Percentiles rank a stretch among this genome's conserved stretches.
Conservation (phyloP, 2,888 invertebrate species). For the Blera fallax region DNA sequence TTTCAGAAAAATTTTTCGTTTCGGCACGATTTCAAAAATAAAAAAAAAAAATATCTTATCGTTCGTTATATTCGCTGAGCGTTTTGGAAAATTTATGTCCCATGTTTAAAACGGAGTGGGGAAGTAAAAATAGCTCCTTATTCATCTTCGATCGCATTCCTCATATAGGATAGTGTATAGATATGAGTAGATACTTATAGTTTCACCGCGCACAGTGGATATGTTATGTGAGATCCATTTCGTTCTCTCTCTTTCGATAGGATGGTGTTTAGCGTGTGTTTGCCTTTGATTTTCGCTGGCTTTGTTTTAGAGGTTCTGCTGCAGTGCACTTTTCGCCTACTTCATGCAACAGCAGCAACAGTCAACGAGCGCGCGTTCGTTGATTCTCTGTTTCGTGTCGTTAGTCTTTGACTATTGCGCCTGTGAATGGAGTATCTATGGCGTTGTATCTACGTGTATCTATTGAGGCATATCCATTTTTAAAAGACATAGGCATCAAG, state of each 20-base stretch:
- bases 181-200: constrained; percentile 27
- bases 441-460: constrained; percentile 34
- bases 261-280: constrained; percentile 41
- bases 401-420: constrained; percentile 69
- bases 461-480: constrained; percentile 68
- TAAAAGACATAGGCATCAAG: constrained; percentile 71
- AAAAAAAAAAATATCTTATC: background rate
- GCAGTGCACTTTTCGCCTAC: constrained; percentile 66
- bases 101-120: constrained; percentile 65
- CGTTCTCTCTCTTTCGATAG: constrained; percentile 24
- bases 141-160: constrained; percentile 78
- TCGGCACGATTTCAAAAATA: constrained; percentile 55
- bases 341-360: constrained; percentile 43
- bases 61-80: constrained; percentile 8
- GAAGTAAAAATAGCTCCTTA: constrained; percentile 80
- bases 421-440: constrained; percentile 47
- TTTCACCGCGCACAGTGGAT: constrained; percentile 30
- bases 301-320: constrained; percentile 67
- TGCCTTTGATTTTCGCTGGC: constrained; percentile 59
- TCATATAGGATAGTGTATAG: constrained; percentile 10
- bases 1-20: constrained; percentile 39
- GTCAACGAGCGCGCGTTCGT: constrained; percentile 52
- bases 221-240: constrained; percentile 55
- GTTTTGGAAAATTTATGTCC: constrained; percentile 65
- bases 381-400: constrained; percentile 61